Conservation (phyloP, 2,113 vertebrate species). For the Oncorhynchus mykiss region DNA sequence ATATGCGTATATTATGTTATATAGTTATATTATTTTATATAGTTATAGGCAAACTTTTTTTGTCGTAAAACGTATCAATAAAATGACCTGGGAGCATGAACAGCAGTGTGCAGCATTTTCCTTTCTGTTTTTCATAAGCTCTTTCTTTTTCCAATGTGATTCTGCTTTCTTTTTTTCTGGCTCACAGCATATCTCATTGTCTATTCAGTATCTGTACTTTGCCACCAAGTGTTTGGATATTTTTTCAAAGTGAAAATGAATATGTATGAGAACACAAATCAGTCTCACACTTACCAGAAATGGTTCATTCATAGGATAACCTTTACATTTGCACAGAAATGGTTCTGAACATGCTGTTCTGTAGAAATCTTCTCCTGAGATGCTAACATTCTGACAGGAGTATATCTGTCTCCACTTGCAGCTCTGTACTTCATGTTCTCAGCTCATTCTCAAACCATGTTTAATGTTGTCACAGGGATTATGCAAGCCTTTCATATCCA, state of each 20-base stretch:
- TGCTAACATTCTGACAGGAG: not conserved
- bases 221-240: not conserved
- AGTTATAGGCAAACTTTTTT: too few relatives aligned
- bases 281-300: not conserved
- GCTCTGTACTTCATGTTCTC: not conserved
- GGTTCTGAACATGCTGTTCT: not conserved
- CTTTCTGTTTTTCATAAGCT: not conserved
- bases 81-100: too few relatives aligned
- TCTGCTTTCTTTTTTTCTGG: not conserved
- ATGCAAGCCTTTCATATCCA: slow-evolving; percentile 9
- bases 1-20: too few relatives aligned
- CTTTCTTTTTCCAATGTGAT: not conserved
- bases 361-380: not conserved
- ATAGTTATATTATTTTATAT: too few relatives aligned
- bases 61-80: too few relatives aligned
- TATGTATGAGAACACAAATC: not conserved
- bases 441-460: slow-evolving; percentile 7
- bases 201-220: not conserved
- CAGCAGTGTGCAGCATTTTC: too few relatives aligned
- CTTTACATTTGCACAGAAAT: not conserved
- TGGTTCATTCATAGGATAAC: not conserved
- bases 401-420: too few relatives aligned
- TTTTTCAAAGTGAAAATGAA: not conserved
- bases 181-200: not conserved
- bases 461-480: not conserved